phyloP scores from a whole-genome alignment of 2,113 vertebrate species.

The Gymnorhina tibicen region DNA sequence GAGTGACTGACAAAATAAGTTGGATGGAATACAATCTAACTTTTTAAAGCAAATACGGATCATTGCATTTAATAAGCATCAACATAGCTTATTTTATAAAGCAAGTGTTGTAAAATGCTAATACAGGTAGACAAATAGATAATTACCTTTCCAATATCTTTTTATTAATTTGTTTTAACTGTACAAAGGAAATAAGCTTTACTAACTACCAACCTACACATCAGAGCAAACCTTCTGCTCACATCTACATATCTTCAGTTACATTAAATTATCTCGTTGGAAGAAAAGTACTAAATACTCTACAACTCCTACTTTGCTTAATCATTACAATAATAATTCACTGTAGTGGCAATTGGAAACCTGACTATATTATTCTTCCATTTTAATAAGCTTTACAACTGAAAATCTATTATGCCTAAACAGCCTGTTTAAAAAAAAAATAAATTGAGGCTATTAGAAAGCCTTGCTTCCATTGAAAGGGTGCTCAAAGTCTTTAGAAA shows the following conservation, averaged over 20 bases:
- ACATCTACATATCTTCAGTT: neutral
- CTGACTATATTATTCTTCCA: neutral
- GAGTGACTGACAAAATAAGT: slow-evolving; percentile 50
- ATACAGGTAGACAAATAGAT: neutral
- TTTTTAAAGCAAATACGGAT: slow-evolving; percentile 12
- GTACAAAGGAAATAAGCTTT: neutral
- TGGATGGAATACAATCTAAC: slow-evolving; percentile 31
- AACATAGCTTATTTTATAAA: neutral
- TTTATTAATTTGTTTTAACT: neutral
- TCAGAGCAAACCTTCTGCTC: neutral
- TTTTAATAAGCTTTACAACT: slow-evolving; percentile 20
- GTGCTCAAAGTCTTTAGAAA: neutral
- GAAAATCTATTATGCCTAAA: slow-evolving; percentile 16
- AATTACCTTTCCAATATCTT: neutral
- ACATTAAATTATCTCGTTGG: neutral
- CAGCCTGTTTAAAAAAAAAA: neutral
- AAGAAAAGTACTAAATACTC: neutral
- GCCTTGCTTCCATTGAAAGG: neutral
- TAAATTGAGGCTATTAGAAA: neutral
- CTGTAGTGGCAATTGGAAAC: neutral
- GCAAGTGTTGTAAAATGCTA: neutral
- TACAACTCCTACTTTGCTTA: neutral
- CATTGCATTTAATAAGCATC: slow-evolving; percentile 18
- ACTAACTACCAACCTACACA: neutral
- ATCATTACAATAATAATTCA: slow-evolving; percentile 11